phyloP scores from a whole-genome alignment of 2,888 invertebrate species.

The Heliconius cydno region DNA sequence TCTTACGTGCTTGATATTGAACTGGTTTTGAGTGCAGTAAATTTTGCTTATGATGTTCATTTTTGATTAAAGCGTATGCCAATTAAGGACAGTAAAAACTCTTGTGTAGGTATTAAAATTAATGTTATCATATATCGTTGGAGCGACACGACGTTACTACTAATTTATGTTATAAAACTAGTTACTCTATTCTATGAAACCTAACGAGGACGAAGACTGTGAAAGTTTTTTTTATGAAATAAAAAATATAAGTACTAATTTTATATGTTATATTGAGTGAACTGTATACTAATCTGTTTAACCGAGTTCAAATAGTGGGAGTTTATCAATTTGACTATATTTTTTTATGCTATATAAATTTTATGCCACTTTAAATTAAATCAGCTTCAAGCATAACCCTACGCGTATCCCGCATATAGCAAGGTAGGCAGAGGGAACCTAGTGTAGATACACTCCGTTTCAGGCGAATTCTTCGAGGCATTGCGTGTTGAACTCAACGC shows the following conservation, averaged over 20 bases:
- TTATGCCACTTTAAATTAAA: no score
- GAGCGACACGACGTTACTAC: not conserved
- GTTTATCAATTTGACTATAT: no score
- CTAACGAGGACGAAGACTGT: not conserved
- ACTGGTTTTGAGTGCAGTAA: slow-evolving; percentile 18
- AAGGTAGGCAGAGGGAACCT: no score
- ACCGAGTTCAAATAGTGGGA: no score
- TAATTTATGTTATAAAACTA: slow-evolving; percentile 12
- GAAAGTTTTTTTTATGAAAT: not conserved
- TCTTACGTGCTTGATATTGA: not conserved
- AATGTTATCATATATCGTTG: not conserved
- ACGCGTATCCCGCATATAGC: no score
- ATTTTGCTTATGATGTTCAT: slow-evolving; percentile 1
- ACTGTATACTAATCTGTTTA: no score
- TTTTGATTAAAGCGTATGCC: slow-evolving; percentile 20
- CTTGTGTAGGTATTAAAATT: not conserved
- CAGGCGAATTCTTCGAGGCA: no score
- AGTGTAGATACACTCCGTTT: no score
- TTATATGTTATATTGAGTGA: not conserved
- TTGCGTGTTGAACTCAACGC: no score
- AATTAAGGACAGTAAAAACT: slow-evolving; percentile 19
- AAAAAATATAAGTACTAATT: not conserved
- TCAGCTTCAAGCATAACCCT: no score
- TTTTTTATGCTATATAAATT: no score
- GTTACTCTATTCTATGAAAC: slow-evolving; percentile 15